These are phyloP conservation scores for Oreochromis tanganicae DNA, from an alignment of 2,113 vertebrate species.

Conservation along the genomic window DNA sequence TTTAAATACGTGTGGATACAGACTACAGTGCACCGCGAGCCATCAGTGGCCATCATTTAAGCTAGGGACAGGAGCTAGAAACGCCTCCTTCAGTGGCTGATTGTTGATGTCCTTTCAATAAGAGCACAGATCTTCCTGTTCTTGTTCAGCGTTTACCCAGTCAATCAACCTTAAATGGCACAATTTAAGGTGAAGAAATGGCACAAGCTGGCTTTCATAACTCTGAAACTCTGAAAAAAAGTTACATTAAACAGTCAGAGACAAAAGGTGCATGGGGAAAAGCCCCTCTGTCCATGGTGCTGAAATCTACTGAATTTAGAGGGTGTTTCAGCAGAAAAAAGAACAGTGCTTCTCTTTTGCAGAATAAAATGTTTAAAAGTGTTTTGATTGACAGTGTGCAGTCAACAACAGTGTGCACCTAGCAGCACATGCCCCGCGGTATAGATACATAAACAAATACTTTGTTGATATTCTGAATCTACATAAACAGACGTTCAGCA, in stretches of 20 bases:
- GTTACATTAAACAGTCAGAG: not conserved
- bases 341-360: not conserved
- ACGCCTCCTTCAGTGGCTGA: not conserved
- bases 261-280: not conserved
- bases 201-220: not conserved
- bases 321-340: not conserved
- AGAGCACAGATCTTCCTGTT: not conserved
- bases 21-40: not conserved
- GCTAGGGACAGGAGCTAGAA: not conserved
- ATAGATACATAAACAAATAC: not conserved
- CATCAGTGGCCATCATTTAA: not conserved
- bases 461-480: not conserved
- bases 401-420: not conserved
- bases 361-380: not conserved
- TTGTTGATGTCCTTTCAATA: not conserved
- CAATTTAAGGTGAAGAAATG: not conserved
- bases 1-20: not conserved
- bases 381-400: not conserved
- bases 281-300: slow-evolving; percentile 21
- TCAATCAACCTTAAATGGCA: not conserved
- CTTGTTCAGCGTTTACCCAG: not conserved
- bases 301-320: not conserved
- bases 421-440: not conserved
- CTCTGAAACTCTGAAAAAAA: not conserved
- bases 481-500: not conserved